A percentile compares a stretch with the other conserved stretches of the same genome.
Evolutionary conservation across 2,888 invertebrate genomes (phyloP).

Genomic region (Schizotus pectinicornis): DNA sequence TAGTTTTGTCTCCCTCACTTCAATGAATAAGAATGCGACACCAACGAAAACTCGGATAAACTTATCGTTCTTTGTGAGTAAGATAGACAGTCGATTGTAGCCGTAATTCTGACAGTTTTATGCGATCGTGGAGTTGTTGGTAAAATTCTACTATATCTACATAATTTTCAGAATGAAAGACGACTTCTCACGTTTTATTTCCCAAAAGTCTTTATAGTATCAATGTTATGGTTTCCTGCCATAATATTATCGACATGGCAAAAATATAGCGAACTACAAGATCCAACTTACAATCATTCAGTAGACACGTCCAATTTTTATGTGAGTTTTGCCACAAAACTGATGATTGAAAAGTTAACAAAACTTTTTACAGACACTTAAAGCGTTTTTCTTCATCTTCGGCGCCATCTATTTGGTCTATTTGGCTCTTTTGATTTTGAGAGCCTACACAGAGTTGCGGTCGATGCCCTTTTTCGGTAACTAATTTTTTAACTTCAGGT

Average conservation of each 20-base stretch:
- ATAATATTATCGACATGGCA: constrained; percentile 89
- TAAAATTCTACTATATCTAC: no score
- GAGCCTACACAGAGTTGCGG: constrained; percentile 92
- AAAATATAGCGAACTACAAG: constrained; percentile 83
- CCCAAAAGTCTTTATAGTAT: constrained; percentile 86
- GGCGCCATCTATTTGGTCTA: constrained; percentile 86
- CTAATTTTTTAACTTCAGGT: constrained; percentile 42
- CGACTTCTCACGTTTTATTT: constrained; percentile 86
- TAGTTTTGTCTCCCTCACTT: no score
- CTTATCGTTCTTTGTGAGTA: no score
- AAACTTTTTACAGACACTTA: constrained; percentile 76
- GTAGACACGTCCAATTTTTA: constrained; percentile 83
- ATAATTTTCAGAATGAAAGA: constrained; percentile 77
- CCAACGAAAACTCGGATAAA: no score
- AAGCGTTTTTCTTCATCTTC: constrained; percentile 88
- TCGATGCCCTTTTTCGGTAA: constrained; percentile 98
- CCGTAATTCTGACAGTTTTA: no score
- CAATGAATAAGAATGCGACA: no score
- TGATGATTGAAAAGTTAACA: constrained; percentile 22
- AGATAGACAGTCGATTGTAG: no score
- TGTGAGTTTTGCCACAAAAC: constrained; percentile 61
- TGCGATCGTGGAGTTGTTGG: no score
- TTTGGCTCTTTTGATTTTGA: constrained; percentile 79
- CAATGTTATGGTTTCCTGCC: constrained; percentile 85
- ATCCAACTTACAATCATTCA: constrained; percentile 92